Conservation (phyloP, 2,797 vertebrate species). For the Gastrophryne carolinensis region DNA sequence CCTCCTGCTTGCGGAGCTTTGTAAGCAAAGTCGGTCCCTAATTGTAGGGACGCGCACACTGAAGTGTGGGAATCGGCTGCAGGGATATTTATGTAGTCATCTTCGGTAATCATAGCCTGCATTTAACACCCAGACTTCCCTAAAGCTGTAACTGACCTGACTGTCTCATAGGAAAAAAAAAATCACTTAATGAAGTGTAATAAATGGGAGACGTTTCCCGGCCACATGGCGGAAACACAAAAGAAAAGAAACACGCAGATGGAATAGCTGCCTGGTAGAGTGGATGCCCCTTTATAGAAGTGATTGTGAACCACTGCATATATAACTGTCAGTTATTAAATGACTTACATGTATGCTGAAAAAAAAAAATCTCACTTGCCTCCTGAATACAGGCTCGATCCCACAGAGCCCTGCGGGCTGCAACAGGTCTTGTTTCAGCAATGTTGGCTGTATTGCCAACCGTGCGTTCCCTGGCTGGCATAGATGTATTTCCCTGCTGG, state of each 20-base stretch:
- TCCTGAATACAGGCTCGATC: too few relatives aligned
- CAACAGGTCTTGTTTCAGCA: too few relatives aligned
- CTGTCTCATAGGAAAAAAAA: background rate
- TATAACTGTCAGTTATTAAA: too few relatives aligned
- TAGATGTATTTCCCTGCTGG: too few relatives aligned
- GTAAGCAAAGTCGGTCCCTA: background rate
- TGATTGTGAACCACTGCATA: too few relatives aligned
- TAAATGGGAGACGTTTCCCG: background rate
- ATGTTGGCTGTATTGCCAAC: too few relatives aligned
- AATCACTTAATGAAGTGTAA: background rate
- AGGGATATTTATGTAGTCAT: background rate
- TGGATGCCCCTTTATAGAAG: background rate
- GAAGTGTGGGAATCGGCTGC: background rate
- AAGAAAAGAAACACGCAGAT: background rate
- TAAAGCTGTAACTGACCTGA: conserved; percentile 24
- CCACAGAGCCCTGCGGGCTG: too few relatives aligned
- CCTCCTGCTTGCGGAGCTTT: background rate
- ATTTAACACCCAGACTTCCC: conserved; percentile 3
- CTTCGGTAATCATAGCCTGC: background rate
- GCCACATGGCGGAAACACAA: background rate
- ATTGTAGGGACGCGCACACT: background rate
- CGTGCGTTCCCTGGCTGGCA: too few relatives aligned
- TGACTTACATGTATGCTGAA: too few relatives aligned
- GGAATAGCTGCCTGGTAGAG: background rate
- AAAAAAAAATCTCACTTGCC: too few relatives aligned